These are phyloP conservation scores for Bradysia coprophila DNA, from an alignment of 1,140 invertebrate genomes.

Conservation along the genomic window DNA sequence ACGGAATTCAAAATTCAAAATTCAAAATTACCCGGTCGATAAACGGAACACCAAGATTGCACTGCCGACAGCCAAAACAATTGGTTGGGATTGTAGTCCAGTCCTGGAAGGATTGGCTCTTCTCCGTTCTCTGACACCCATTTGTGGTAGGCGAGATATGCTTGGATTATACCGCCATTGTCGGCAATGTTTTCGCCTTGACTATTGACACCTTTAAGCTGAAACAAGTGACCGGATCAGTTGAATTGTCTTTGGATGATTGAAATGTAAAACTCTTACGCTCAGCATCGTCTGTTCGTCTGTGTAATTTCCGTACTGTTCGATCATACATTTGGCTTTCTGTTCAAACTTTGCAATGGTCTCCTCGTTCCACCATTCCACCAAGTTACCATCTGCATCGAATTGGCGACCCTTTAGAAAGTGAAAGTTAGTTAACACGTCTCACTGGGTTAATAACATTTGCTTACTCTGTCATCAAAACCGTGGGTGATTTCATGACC, in stretches of 20 bases:
- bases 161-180: conserved; percentile 74
- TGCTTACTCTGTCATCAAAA: conserved; percentile 61
- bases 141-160: conserved; percentile 60
- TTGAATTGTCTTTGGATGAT: neutral
- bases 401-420: conserved; percentile 82
- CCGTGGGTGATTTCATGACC: conserved; percentile 89
- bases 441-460: neutral
- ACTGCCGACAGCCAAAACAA: conserved; percentile 47
- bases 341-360: conserved; percentile 56
- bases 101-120: conserved; percentile 44
- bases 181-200: conserved; percentile 89
- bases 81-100: conserved; percentile 51
- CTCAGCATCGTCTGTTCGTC: conserved; percentile 45
- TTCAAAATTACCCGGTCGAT: conserved; percentile 25
- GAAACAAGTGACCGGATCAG: conserved; percentile 24
- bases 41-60: conserved; percentile 36
- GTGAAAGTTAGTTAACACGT: conserved; percentile 26
- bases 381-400: conserved; percentile 71
- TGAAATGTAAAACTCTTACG: conserved; percentile 21
- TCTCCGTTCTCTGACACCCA: conserved; percentile 43
- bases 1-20: neutral
- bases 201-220: conserved; percentile 74
- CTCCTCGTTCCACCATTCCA: conserved; percentile 64
- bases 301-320: conserved; percentile 74
- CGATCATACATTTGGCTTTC: conserved; percentile 66